phyloP scores from a whole-genome alignment of 1,140 invertebrate genomes.

The Aphaenogaster rudis region DNA sequence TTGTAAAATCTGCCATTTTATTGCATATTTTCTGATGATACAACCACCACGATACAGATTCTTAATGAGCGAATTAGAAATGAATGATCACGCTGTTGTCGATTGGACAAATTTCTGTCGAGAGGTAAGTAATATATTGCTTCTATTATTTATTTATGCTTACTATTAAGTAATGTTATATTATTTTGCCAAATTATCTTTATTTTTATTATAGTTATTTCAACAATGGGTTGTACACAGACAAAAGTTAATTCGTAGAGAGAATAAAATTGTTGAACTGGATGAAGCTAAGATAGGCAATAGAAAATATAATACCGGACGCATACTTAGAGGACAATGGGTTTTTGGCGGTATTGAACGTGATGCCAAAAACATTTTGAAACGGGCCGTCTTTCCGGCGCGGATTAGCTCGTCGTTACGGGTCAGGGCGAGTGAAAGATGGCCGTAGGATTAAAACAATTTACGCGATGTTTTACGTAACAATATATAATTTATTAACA shows the following conservation, averaged over 20 bases:
- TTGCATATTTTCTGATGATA: neutral
- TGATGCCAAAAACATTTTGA: too few species aligned
- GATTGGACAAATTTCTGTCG: neutral
- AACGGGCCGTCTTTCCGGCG: too few species aligned
- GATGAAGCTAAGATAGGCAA: neutral
- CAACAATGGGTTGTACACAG: neutral
- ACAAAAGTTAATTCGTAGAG: neutral
- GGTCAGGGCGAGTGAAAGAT: too few species aligned
- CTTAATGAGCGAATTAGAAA: neutral
- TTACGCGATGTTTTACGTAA: too few species aligned
- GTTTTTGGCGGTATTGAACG: neutral
- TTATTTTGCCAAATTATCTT: neutral
- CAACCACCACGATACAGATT: neutral
- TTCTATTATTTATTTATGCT: neutral
- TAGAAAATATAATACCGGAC: neutral
- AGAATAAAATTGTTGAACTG: neutral
- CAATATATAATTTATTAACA: too few species aligned
- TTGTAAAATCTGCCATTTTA: conserved; percentile 10
- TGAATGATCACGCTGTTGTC: neutral
- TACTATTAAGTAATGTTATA: neutral
- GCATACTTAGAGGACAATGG: neutral
- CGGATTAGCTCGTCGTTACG: too few species aligned
- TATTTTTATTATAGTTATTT: neutral
- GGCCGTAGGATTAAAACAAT: too few species aligned
- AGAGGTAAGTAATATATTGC: neutral